Conservation (phyloP, 2,797 vertebrate genomes). For the Hypotaenidia philippensis region DNA sequence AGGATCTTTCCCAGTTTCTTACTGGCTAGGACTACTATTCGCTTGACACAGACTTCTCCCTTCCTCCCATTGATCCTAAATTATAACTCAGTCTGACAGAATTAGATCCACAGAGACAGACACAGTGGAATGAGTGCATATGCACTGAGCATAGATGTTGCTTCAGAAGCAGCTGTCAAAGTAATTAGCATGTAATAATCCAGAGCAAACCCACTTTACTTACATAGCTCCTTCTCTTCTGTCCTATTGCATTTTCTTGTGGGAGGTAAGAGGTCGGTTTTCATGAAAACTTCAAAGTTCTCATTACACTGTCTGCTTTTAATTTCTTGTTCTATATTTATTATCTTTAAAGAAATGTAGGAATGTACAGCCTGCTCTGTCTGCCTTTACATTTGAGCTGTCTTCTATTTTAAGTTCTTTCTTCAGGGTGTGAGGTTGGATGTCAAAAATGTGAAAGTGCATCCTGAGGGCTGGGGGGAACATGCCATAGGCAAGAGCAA, state of each 20-base stretch:
- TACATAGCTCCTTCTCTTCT: background rate
- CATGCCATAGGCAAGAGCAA: background rate
- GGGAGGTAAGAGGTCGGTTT: background rate
- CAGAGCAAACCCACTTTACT: slow-evolving; percentile 20
- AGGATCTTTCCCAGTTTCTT: background rate
- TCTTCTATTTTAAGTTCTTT: slow-evolving; percentile 42
- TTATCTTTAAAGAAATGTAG: background rate
- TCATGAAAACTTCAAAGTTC: background rate
- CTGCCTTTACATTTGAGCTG: background rate
- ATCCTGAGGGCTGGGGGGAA: background rate
- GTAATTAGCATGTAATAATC: slow-evolving; percentile 51
- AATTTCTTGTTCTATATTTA: slow-evolving; percentile 8
- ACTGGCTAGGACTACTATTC: background rate
- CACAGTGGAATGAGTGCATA: background rate
- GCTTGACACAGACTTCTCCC: background rate
- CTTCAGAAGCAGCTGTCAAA: slow-evolving; percentile 52
- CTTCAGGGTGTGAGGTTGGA: slow-evolving; percentile 21
- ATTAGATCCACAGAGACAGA: slow-evolving; percentile 24
- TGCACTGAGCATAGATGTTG: slow-evolving; percentile 11
- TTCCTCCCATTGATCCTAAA: slow-evolving; percentile 12
- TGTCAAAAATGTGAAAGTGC: background rate
- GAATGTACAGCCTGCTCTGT: background rate
- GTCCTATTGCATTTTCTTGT: background rate
- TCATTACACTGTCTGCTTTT: background rate
- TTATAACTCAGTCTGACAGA: slow-evolving; percentile 39